Evolutionary conservation across 2,113 vertebrate species (phyloP), one percentile per base, ranked within the genome.

Genomic region (Naja naja): DNA sequence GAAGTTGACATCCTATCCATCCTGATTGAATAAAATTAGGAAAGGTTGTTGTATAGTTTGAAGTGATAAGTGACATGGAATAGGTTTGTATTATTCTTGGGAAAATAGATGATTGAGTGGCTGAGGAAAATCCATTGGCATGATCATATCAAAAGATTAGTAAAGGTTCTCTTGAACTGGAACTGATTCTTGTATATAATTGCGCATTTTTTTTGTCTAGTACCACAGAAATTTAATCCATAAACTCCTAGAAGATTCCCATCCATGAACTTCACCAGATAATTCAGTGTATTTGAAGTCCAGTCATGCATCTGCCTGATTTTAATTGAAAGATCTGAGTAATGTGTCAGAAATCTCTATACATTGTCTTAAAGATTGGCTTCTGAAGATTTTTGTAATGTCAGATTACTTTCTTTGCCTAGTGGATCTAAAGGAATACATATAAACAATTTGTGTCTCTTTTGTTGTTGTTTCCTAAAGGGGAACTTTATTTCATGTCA

Each of bases 401-500:
- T 64, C 25, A 85, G 69, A 54, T 93, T 90, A 58, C 27, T 54
- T 22, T 10, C 10, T 58, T 91, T 64, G 7, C 85, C 58, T 47
- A 91, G 18, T 45, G 55, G 53, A 69, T 43, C 3, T 87, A 69
- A 93, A 89, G 74, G 91, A 2, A 4, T 89, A 16, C 27, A 2
- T 5, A 14, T 7, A 16, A 4, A 34, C 0, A 49, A 93, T 95
- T 96, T 92, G 96, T 88, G 18, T 1, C 25, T 45, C 1, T 30
- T 86, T 47, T 93, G 45, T 92, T 39, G 3, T 54, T 47, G 1
- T 93, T 86, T 5, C 55, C 52, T 85, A 2, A 92, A 99, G 99
- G 99, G 10, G 99, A 99, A 96, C 97, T 99, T 56, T 99, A 99
- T 95, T 99, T 99, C 97, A 97, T 99, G 98, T 99, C 99, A 0